These are phyloP conservation scores for Perca fluviatilis DNA, from an alignment of 2,113 vertebrate genomes.

Conservation along the genomic window DNA sequence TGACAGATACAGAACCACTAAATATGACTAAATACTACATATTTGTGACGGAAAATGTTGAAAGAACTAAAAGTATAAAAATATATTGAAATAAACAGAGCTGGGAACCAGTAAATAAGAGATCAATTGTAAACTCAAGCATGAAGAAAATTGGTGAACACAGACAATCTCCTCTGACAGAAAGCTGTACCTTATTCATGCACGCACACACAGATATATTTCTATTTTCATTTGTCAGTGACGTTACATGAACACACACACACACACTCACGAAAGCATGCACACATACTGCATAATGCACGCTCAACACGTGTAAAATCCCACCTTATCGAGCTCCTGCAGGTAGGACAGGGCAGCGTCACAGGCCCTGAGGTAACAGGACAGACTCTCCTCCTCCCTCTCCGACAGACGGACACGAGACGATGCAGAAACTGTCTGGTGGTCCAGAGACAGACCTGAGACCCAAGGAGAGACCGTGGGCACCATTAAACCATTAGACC, in stretches of 20 bases:
- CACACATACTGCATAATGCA: neutral
- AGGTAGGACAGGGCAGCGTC: slow-evolving; percentile 91
- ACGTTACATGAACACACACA: neutral
- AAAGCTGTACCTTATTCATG: too few relatives aligned
- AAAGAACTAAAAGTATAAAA: neutral
- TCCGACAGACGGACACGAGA: slow-evolving; percentile 92
- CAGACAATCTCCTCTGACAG: neutral
- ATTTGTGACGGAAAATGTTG: neutral
- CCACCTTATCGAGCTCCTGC: slow-evolving; percentile 96
- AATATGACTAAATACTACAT: neutral
- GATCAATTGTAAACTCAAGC: too few relatives aligned
- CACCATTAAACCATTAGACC: neutral
- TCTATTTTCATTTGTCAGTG: neutral
- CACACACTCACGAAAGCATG: neutral
- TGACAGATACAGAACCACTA: neutral
- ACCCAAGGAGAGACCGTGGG: neutral
- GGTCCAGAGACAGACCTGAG: slow-evolving; percentile 94
- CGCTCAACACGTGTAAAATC: neutral
- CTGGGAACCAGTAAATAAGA: too few relatives aligned
- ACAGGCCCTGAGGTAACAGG: slow-evolving; percentile 93
- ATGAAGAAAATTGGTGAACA: neutral
- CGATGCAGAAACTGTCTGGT: slow-evolving; percentile 89
- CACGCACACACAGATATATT: neutral
- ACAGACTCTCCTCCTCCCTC: slow-evolving; percentile 92
- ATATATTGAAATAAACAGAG: too few relatives aligned